phyloP scores from a whole-genome alignment of 2,113 vertebrate genomes.

The Stomatorhinus ivindoensis region DNA sequence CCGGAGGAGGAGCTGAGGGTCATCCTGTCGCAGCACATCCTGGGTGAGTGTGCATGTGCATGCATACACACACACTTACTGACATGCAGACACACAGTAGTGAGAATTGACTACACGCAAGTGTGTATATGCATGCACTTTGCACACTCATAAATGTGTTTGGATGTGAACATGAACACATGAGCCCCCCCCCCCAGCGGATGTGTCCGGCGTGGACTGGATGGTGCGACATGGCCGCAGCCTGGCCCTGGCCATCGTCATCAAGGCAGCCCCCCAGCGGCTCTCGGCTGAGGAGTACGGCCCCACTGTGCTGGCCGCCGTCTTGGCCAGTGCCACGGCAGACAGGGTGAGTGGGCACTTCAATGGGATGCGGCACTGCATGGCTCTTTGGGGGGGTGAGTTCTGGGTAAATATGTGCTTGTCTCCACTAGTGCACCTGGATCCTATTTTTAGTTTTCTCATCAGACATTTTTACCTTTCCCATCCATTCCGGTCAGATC shows the following conservation, averaged over 20 bases:
- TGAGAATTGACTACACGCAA: not conserved
- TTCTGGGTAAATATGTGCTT: not conserved
- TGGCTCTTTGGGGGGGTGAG: not conserved
- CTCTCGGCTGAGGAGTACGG: constrained; percentile 75
- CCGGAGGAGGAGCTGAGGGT: constrained; percentile 80
- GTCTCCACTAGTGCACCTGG: not conserved
- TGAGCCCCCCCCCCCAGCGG: constrained; percentile 55
- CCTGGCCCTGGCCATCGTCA: constrained; percentile 79
- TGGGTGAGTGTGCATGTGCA: constrained; percentile 64
- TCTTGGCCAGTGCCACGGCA: constrained; percentile 74
- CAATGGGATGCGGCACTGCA: not conserved
- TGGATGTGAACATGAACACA: not conserved
- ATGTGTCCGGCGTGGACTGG: constrained; percentile 92
- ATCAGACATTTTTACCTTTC: not conserved
- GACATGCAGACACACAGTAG: not conserved
- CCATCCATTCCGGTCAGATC: constrained; percentile 62
- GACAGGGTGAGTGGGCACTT: constrained; percentile 84
- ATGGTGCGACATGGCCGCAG: constrained; percentile 95
- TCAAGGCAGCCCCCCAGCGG: constrained; percentile 70
- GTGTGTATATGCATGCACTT: not conserved
- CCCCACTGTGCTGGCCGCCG: constrained; percentile 67
- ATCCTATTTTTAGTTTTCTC: not conserved
- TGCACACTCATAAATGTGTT: not conserved
- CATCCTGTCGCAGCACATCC: constrained; percentile 77
- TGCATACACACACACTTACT: not conserved